Evolutionary conservation across 2,797 vertebrate genomes (phyloP).

Genomic region (Eulemur coronatus): DNA sequence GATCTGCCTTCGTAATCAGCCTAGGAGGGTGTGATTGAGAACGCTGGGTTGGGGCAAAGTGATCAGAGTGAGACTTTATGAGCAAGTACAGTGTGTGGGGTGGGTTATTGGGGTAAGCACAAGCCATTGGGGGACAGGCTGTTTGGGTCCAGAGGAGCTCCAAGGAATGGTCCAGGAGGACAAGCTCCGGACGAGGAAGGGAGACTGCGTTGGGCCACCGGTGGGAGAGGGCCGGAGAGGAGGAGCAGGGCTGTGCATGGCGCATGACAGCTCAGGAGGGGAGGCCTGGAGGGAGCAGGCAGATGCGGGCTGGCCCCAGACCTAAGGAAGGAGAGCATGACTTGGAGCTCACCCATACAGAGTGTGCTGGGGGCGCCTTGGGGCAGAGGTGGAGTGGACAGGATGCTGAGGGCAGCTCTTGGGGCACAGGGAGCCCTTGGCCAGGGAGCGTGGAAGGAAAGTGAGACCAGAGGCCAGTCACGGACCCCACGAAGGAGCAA

Average conservation of each 20-base stretch:
- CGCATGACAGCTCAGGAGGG: no score
- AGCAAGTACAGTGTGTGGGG: fast-evolving
- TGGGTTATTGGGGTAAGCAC: neutral
- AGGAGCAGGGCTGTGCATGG: neutral
- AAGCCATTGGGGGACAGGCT: neutral
- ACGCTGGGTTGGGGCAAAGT: neutral
- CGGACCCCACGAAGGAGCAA: neutral
- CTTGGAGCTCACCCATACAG: neutral
- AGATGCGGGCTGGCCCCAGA: fast-evolving
- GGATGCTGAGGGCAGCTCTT: fast-evolving
- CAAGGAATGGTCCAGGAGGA: no score
- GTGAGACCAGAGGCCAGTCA: neutral
- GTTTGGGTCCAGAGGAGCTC: no score
- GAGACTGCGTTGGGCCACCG: no score
- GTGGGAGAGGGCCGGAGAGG: neutral
- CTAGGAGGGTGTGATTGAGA: neutral
- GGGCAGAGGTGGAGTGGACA: neutral
- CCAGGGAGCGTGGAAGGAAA: neutral
- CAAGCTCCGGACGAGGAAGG: no score
- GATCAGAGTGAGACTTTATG: neutral
- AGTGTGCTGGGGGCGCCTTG: neutral
- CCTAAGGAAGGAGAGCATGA: neutral
- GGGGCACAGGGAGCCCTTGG: neutral
- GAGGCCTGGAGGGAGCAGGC: neutral
- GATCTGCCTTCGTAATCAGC: neutral